Evolutionary conservation across 1,140 invertebrate genomes (phyloP).

Genomic region (Bactericera cockerelli): DNA sequence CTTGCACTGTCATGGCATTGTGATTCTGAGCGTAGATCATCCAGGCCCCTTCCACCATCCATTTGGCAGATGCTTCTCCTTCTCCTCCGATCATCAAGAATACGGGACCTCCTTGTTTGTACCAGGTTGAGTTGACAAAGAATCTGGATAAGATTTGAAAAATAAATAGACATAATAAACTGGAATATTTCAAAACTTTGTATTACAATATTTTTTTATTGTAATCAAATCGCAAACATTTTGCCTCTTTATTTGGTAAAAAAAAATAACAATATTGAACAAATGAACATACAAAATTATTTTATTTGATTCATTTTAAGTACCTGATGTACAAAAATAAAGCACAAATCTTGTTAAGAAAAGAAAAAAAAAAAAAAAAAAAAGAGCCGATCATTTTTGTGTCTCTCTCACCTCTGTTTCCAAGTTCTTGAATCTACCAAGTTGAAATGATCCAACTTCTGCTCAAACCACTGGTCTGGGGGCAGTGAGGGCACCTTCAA

Average conservation of each 20-base stretch:
- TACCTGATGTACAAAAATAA: too few species aligned
- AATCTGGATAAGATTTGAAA: background rate
- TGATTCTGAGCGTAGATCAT: slow-evolving; percentile 63
- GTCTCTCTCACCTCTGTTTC: slow-evolving; percentile 44
- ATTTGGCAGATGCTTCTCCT: slow-evolving; percentile 47
- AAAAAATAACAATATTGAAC: too few species aligned
- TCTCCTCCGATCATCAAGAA: slow-evolving; percentile 85
- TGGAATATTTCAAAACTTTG: too few species aligned
- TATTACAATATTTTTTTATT: too few species aligned
- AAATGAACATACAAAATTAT: too few species aligned
- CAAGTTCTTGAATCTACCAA: slow-evolving; percentile 45
- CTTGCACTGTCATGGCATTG: slow-evolving; percentile 64
- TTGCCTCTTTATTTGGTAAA: too few species aligned
- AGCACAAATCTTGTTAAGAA: too few species aligned
- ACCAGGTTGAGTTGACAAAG: slow-evolving; percentile 46
- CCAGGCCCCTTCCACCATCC: slow-evolving; percentile 73
- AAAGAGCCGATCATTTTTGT: too few species aligned
- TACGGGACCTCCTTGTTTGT: slow-evolving; percentile 48
- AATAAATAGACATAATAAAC: background rate
- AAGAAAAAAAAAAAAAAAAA: too few species aligned
- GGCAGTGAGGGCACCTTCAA: slow-evolving; percentile 24
- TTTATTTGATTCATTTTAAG: too few species aligned
- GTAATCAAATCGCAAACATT: too few species aligned
- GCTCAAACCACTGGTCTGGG: slow-evolving; percentile 58
- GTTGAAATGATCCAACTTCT: slow-evolving; percentile 63